These are phyloP conservation scores for Sinosuthora webbiana DNA, from an alignment of 2,113 vertebrate genomes.

Conservation along the genomic window DNA sequence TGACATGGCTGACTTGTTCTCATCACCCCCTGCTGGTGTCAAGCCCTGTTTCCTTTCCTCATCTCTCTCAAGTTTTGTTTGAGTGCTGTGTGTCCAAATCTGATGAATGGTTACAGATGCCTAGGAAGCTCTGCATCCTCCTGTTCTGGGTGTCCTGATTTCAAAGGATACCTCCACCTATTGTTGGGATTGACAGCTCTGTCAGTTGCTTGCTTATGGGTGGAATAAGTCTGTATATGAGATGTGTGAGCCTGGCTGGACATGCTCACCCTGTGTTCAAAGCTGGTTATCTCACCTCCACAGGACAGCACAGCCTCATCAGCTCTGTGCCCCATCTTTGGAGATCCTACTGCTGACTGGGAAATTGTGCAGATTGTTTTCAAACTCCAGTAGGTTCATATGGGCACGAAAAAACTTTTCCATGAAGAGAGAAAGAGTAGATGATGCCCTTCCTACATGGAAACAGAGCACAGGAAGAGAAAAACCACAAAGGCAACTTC, in stretches of 20 bases:
- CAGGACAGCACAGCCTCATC: background rate
- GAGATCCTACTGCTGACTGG: background rate
- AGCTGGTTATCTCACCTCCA: background rate
- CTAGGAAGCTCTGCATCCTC: background rate
- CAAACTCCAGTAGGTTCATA: background rate
- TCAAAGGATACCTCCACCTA: background rate
- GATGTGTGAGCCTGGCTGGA: rapidly evolving
- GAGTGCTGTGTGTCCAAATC: background rate
- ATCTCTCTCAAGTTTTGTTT: background rate
- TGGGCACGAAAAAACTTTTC: background rate
- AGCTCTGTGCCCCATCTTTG: background rate
- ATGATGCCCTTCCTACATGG: background rate
- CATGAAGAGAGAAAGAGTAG: background rate
- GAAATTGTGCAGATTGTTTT: background rate
- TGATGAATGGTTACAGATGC: background rate
- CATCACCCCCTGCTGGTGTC: background rate
- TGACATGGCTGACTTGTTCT: background rate
- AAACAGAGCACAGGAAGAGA: background rate
- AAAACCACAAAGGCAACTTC: background rate
- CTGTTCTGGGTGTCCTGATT: background rate
- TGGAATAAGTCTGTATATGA: background rate
- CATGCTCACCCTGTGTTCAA: rapidly evolving
- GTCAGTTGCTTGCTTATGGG: background rate
- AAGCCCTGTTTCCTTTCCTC: background rate
- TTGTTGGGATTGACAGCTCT: background rate